Evolutionary conservation across 2,888 invertebrate genomes (phyloP).

Genomic region (Drosophila anomalipes): DNA sequence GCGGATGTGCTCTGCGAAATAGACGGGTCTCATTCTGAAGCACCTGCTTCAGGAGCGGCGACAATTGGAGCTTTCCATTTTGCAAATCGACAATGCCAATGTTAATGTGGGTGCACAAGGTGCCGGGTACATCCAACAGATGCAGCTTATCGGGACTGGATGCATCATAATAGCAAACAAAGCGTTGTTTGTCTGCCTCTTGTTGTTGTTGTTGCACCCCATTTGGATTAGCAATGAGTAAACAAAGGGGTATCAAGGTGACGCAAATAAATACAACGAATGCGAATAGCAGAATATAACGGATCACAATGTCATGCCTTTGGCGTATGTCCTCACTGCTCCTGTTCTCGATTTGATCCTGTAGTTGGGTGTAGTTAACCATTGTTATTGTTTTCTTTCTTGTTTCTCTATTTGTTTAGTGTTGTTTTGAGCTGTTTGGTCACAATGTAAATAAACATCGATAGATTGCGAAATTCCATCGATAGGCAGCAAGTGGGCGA

Average conservation of each 20-base stretch:
- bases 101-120: conserved; percentile 93
- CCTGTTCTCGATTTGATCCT: background rate
- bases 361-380: conserved; percentile 30
- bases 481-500: conserved; percentile 41
- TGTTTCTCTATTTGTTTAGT: background rate
- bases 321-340: background rate
- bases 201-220: conserved; percentile 6
- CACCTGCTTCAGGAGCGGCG: conserved; percentile 83
- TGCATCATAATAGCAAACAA: conserved; percentile 56
- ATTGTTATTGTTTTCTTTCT: conserved; percentile 24
- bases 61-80: conserved; percentile 88
- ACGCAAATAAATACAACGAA: conserved; percentile 12
- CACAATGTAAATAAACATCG: conserved; percentile 28
- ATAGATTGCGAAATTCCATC: conserved; percentile 32
- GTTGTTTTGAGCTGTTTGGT: conserved; percentile 17
- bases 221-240: conserved; percentile 5
- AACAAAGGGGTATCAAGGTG: conserved; percentile 30
- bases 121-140: conserved; percentile 88
- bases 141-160: conserved; percentile 79
- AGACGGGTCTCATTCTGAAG: conserved; percentile 72
- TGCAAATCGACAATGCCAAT: conserved; percentile 90
- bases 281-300: conserved; percentile 14
- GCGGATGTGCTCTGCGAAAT: conserved; percentile 88
- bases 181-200: conserved; percentile 21
- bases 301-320: background rate